Evolutionary conservation across 2,797 vertebrate genomes (phyloP).

Genomic region (Acanthopagrus latus): DNA sequence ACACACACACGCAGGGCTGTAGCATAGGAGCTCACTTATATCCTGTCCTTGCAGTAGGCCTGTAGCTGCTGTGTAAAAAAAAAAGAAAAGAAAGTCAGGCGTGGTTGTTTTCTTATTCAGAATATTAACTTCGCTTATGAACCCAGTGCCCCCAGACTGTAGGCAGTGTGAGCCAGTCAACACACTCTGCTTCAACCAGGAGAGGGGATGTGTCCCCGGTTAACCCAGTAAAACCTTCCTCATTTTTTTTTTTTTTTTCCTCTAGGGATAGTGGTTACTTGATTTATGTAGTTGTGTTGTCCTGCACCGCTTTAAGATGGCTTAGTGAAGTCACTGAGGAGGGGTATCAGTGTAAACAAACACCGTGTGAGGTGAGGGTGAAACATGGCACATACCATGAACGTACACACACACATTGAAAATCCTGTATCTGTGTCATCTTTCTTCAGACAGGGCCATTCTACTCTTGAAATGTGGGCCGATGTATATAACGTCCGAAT

Average conservation of each 20-base stretch:
- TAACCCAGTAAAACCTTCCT: neutral
- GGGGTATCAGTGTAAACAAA: neutral
- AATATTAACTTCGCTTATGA: slow-evolving; percentile 46
- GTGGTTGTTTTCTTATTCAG: slow-evolving; percentile 25
- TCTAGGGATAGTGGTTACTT: neutral
- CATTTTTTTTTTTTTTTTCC: too few species aligned
- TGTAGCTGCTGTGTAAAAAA: neutral
- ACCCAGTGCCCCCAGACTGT: slow-evolving; percentile 8
- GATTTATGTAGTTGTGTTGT: neutral
- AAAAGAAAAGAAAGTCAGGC: slow-evolving; percentile 31
- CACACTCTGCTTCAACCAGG: neutral
- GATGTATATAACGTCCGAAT: neutral
- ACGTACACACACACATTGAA: neutral
- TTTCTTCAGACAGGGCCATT: neutral
- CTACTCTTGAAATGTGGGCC: neutral
- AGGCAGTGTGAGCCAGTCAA: neutral
- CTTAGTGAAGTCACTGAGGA: neutral
- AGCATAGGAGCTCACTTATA: slow-evolving; percentile 19
- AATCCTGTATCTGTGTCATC: neutral
- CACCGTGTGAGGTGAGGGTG: neutral
- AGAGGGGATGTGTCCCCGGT: slow-evolving; percentile 17
- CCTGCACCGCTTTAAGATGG: neutral
- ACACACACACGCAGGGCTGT: slow-evolving; percentile 8
- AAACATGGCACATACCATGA: neutral
- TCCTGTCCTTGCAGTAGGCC: neutral